Base-by-base conservation (phyloP, 92 coral and sea anemone species). In the Siderastrea siderea region DNA sequence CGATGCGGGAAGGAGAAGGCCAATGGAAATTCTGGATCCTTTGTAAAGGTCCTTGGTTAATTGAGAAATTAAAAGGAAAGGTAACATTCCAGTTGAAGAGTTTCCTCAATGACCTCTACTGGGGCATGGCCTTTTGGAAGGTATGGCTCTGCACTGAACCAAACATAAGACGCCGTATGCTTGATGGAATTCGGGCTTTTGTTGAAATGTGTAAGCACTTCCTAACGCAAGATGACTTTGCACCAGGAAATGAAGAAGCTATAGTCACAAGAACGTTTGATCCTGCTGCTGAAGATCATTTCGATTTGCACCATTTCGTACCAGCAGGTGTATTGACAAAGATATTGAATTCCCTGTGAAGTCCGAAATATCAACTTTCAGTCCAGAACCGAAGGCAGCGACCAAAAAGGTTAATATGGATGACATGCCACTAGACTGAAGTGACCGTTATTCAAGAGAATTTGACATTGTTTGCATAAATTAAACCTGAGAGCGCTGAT, bases 401-500 rank as follows among this genome's bases (percentile, higher is more conserved):
- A 52, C 7, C 51, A 48, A 8, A 50, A 46, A 6, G 5, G 3
- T 3, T 26, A 43, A 2, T 52, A 3, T 1, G 1, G 54, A 12
- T n/a, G 71, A 44, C 51, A 78, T 78, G 47, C 83, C 83, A 78
- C 17, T 61, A 11, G 83, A 78, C 54, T n/a, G n/a, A n/a, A n/a
- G n/a, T 78, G 83, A 12, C 57, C 15, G 14, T 6, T 71, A 13
- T 49, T 15, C 16, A 43, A 5, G 50, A 49, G 3, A 3, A 70
- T 2, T 46, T 70, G 60, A 55, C 60, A 55, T n/a, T n/a, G n/a
- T n/a, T 14, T 55, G 60, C 3, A 7, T 1, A 2, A 55, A 55
- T 3, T 7, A 55, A n/a, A n/a, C n/a, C n/a, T n/a, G n/a, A n/a
- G n/a, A n/a, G n/a, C n/a, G n/a, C n/a, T n/a, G n/a, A n/a, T n/a